phyloP scores from a whole-genome alignment of 2,113 vertebrate species.

The Osmerus eperlanus region DNA sequence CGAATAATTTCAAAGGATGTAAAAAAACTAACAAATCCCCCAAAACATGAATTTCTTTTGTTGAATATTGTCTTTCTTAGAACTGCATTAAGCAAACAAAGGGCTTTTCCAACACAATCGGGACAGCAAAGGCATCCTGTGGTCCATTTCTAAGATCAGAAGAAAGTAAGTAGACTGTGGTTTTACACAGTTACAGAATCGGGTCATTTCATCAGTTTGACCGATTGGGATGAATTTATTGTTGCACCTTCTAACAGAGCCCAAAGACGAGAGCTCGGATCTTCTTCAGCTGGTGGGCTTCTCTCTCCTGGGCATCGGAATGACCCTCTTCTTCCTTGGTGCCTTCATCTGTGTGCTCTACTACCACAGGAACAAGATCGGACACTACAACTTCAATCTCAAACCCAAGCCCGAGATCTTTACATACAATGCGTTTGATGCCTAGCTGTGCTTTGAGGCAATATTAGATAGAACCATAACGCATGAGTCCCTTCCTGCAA shows the following conservation, averaged over 20 bases:
- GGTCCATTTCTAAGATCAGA: slow-evolving; percentile 47
- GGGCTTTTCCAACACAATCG: slow-evolving; percentile 39
- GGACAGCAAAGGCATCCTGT: slow-evolving; percentile 7
- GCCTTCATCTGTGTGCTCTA: not conserved
- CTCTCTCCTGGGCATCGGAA: not conserved
- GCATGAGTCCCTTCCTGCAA: too few species aligned
- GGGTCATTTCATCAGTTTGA: not conserved
- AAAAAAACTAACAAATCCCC: not conserved
- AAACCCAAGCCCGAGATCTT: not conserved
- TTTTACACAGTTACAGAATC: not conserved
- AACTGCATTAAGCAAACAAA: slow-evolving; percentile 44
- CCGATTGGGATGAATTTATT: too few species aligned
- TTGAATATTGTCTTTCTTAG: slow-evolving; percentile 22
- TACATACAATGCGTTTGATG: not conserved
- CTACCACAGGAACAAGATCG: not conserved
- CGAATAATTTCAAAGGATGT: too few species aligned
- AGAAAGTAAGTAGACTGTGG: not conserved
- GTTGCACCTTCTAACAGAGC: not conserved
- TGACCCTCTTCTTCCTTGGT: not conserved
- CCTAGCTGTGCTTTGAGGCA: too few species aligned
- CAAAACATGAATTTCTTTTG: not conserved
- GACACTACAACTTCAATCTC: not conserved
- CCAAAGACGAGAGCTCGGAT: not conserved
- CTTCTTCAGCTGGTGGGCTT: not conserved
- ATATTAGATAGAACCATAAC: too few species aligned